Evolutionary conservation across 2,113 vertebrate genomes (phyloP).

Genomic region (Ptyas mucosa): DNA sequence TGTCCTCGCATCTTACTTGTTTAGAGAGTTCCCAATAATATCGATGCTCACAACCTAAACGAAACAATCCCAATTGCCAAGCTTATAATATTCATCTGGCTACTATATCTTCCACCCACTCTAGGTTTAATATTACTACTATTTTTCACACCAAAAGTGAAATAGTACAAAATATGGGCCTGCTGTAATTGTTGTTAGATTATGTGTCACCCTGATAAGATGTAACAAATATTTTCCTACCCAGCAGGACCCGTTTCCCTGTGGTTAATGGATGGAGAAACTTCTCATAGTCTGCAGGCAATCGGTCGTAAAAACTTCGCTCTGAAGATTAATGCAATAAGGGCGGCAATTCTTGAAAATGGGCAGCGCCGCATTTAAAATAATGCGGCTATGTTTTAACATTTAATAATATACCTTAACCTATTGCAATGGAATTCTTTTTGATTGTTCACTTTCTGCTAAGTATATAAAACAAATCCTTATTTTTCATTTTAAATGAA

Average conservation of each 20-base stretch:
- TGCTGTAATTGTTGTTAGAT: conserved; percentile 84
- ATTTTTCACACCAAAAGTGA: conserved; percentile 71
- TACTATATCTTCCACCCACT: conserved; percentile 54
- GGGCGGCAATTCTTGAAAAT: conserved; percentile 62
- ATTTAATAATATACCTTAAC: conserved; percentile 54
- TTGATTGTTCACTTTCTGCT: background rate
- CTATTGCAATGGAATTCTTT: conserved; percentile 4
- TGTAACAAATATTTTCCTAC: conserved; percentile 80
- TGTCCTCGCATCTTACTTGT: conserved; percentile 39
- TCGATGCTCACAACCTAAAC: accelerated
- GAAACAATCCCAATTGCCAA: conserved; percentile 28
- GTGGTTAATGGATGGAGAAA: conserved; percentile 78
- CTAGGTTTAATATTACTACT: conserved; percentile 68
- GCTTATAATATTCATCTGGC: conserved; percentile 57
- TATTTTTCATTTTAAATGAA: conserved; percentile 14
- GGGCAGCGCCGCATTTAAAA: conserved; percentile 68
- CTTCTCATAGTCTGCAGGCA: conserved; percentile 71
- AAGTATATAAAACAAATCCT: conserved; percentile 22
- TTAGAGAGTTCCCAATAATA: background rate
- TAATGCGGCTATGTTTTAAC: conserved; percentile 44
- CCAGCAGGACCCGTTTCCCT: conserved; percentile 67
- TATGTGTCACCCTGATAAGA: conserved; percentile 84
- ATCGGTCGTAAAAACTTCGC: conserved; percentile 77
- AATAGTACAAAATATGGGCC: conserved; percentile 77
- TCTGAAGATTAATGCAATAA: conserved; percentile 74